phyloP scores from a whole-genome alignment of 2,888 invertebrate genomes.

The Enchytraeus crypticus region DNA sequence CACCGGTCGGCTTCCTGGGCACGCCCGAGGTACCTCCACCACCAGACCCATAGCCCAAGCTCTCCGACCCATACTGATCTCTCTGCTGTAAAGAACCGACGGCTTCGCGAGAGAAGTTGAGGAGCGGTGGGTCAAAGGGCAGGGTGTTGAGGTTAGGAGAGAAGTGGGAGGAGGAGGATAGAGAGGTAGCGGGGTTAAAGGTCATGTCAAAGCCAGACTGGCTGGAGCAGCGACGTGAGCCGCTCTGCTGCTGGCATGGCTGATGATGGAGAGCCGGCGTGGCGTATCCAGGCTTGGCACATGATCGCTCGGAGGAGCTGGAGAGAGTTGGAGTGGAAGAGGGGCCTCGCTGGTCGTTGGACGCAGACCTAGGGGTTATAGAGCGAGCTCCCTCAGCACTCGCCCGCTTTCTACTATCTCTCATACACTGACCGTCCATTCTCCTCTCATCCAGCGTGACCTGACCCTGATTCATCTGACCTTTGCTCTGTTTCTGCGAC shows the following conservation, averaged over 20 bases:
- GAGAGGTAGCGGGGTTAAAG: not conserved
- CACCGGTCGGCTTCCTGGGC: not conserved
- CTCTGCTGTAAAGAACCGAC: not conserved
- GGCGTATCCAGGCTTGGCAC: no score
- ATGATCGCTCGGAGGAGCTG: not conserved
- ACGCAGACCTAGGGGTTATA: not conserved
- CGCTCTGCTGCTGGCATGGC: not conserved
- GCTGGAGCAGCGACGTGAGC: not conserved
- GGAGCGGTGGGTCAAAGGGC: conserved; percentile 14
- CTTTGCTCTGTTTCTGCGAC: not conserved
- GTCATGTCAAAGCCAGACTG: conserved; percentile 1
- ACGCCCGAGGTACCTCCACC: not conserved
- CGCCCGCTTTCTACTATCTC: no score
- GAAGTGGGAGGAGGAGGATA: not conserved
- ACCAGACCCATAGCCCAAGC: not conserved
- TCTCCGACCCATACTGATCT: not conserved
- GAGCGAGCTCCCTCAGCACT: not conserved
- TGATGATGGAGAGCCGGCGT: conserved; percentile 3
- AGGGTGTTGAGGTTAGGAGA: conserved; percentile 1
- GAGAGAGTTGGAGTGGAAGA: not conserved
- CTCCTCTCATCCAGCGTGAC: not conserved
- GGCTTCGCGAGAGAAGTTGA: conserved; percentile 3
- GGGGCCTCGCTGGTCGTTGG: not conserved
- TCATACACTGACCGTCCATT: not conserved
- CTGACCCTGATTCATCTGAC: not conserved